Conservation (phyloP, 1,140 invertebrate species). For the Spodoptera litura region DNA sequence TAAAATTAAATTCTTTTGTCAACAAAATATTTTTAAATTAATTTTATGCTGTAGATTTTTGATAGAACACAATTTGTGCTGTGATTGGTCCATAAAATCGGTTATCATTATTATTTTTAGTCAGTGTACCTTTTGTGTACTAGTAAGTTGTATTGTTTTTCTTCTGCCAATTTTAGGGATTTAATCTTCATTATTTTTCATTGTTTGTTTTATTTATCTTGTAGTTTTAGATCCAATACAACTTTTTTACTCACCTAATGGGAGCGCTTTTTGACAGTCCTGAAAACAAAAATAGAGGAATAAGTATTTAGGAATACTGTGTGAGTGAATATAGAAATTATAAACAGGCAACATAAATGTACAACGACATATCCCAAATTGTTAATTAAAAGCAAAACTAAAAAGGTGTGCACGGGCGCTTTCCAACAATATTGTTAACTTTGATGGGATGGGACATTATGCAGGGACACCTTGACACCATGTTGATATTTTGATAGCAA, state of each 20-base stretch:
- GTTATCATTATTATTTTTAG: slow-evolving; percentile 38
- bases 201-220: slow-evolving; percentile 16
- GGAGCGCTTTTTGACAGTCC: slow-evolving; percentile 41
- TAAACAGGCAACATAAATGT: slow-evolving; percentile 30
- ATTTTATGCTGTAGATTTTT: slow-evolving; percentile 26
- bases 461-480: neutral
- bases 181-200: slow-evolving; percentile 28
- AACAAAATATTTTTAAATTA: slow-evolving; percentile 23
- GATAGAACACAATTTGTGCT: slow-evolving; percentile 7
- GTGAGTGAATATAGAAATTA: neutral
- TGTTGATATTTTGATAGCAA: neutral
- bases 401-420: slow-evolving; percentile 51
- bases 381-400: slow-evolving; percentile 50
- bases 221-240: slow-evolving; percentile 45
- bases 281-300: slow-evolving; percentile 18
- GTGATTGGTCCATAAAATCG: slow-evolving; percentile 40
- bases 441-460: slow-evolving; percentile 8
- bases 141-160: slow-evolving; percentile 39
- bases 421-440: slow-evolving; percentile 10
- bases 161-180: slow-evolving; percentile 13
- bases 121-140: slow-evolving; percentile 33
- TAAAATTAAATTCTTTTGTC: slow-evolving; percentile 7
- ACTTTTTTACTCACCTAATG: slow-evolving; percentile 47
- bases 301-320: neutral
- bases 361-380: neutral